phyloP scores from a whole-genome alignment of 2,888 invertebrate genomes.

The Trilocha varians region DNA sequence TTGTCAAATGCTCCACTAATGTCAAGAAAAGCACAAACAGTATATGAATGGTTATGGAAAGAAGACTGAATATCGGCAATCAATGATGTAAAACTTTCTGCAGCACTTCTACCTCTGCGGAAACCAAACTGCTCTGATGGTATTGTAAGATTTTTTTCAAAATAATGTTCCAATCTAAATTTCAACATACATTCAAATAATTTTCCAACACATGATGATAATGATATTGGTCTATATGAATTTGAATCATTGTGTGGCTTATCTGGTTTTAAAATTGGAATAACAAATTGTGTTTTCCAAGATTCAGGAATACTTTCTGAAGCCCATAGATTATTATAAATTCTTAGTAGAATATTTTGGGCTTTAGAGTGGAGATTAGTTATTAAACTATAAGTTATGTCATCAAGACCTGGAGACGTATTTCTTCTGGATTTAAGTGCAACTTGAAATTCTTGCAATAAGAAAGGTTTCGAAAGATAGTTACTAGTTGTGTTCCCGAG shows the following conservation, averaged over 20 bases:
- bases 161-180: conserved; percentile 2
- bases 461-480: not conserved
- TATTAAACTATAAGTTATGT: conserved; percentile 6
- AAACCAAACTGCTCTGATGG: conserved; percentile 6
- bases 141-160: not conserved
- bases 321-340: not conserved
- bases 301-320: not conserved
- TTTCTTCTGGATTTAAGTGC: too few species aligned
- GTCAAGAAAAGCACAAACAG: not conserved
- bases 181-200: conserved; percentile 9
- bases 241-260: not conserved
- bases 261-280: conserved; percentile 1
- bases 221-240: conserved; percentile 6
- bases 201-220: conserved; percentile 8
- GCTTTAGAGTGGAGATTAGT: too few species aligned
- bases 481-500: not conserved
- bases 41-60: conserved; percentile 2
- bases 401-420: conserved; percentile 7
- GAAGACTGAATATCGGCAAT: conserved; percentile 2
- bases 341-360: not conserved
- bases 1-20: conserved; percentile 4
- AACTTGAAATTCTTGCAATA: not conserved
- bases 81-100: conserved; percentile 8
- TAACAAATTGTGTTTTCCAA: conserved; percentile 1
- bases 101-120: conserved; percentile 7